Base-by-base conservation (phyloP, 2,113 vertebrate genomes). In the Albula glossodonta region DNA sequence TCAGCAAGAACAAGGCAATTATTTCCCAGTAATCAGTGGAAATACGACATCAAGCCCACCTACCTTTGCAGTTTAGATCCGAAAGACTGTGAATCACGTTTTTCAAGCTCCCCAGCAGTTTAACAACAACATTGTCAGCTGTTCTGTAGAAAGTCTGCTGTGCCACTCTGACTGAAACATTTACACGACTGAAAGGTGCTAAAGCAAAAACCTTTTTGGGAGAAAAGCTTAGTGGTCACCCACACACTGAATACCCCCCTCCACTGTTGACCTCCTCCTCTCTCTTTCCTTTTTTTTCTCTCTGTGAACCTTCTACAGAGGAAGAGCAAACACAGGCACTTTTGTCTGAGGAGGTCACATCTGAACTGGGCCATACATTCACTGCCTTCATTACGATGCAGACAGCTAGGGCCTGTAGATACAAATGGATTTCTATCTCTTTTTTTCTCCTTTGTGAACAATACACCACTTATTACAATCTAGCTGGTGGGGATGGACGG, bases 281-380 rank as follows among this genome's bases (percentile, higher is more conserved):
- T 84, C 92, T 92, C 96, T 94, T 95, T 96, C 92, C 81, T 86
- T 87, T 80, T 86, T 90, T 89, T 90, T 89, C 89, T 89, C 89
- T 90, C 90, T 85, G 83, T 91, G 87, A 91, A 93, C 92, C 92
- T 94, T 93, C 91, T 93, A 88, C 91, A 91, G 89, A 90, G 89
- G 93, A 95, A 94, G 94, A 96, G 93, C 82, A 95, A 96, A 99
- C 97, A 99, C 95, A 95, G 95, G 92, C 90, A 89, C 95, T 96
- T 97, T 98, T 99, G 97, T 99, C 94, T 85, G 87, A 89, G 31
- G 31, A n/a, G 92, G 90, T 92, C 93, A 92, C 93, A 94, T 96
- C 94, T 95, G 89, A 95, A 90, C 91, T 87, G 91, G 93, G 92
- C 94, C 91, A 95, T 95, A 96, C 94, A 90, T 93, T 94, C 92